phyloP scores from a whole-genome alignment of 2,888 invertebrate species.

The Aelia acuminata region DNA sequence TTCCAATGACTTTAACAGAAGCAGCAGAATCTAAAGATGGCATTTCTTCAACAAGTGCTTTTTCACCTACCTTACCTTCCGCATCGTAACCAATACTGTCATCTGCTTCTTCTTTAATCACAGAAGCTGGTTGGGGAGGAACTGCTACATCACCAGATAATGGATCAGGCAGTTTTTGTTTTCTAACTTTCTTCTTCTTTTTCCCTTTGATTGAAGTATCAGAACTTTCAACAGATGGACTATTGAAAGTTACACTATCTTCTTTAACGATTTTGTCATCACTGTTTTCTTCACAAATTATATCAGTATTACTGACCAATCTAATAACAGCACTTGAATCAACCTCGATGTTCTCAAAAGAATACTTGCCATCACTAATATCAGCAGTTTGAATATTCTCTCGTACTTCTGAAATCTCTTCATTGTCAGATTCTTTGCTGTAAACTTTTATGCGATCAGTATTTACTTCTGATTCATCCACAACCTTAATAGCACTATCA shows the following conservation, averaged over 20 bases:
- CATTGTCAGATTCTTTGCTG: conserved; percentile 14
- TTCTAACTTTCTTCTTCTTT: conserved; percentile 4
- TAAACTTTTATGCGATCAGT: conserved; percentile 2
- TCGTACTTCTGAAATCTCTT: neutral
- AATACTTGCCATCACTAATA: neutral
- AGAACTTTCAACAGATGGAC: neutral
- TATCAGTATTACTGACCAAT: neutral
- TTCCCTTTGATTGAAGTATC: neutral
- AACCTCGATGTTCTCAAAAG: neutral
- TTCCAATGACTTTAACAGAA: neutral
- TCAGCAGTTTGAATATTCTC: neutral
- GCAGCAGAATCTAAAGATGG: neutral
- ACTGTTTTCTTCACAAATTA: neutral
- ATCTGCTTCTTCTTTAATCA: neutral
- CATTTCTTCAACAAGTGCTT: neutral
- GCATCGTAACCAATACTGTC: neutral
- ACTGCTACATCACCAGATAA: neutral
- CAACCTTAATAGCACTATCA: neutral
- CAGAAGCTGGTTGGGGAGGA: neutral
- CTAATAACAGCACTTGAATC: neutral
- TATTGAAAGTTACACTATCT: neutral
- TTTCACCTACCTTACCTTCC: neutral
- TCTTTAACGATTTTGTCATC: neutral
- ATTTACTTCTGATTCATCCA: neutral
- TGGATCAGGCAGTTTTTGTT: neutral